phyloP scores from a whole-genome alignment of 2,113 vertebrate species.

The Macquaria australasica region DNA sequence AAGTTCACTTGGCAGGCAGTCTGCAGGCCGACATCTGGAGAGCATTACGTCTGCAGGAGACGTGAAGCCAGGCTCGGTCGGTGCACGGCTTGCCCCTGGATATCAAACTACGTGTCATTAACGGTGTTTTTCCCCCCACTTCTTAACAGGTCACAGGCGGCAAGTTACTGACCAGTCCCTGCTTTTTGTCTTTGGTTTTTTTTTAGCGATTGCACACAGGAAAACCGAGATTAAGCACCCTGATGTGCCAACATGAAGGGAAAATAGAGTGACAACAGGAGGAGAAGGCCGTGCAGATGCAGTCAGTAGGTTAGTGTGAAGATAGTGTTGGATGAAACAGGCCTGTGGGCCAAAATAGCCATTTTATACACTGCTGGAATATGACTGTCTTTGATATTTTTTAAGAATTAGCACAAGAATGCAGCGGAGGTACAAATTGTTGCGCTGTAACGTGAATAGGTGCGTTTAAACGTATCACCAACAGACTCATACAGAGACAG shows the following conservation, averaged over 20 bases:
- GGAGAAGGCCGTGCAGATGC: conserved; percentile 47
- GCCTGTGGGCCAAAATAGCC: background rate
- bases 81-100: conserved; percentile 63
- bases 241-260: conserved; percentile 8
- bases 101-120: conserved; percentile 82
- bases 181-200: background rate
- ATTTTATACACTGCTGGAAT: background rate
- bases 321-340: background rate
- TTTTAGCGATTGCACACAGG: background rate
- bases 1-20: conserved; percentile 85
- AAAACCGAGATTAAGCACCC: conserved; percentile 39
- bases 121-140: conserved; percentile 15
- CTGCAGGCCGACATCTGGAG: conserved; percentile 83
- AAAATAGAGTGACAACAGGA: conserved; percentile 32
- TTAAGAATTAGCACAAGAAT: conserved; percentile 13
- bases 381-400: background rate
- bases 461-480: conserved; percentile 47
- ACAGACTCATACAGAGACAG: background rate
- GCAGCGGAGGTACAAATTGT: conserved; percentile 39
- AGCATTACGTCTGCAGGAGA: conserved; percentile 83
- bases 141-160: conserved; percentile 42
- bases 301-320: conserved; percentile 5
- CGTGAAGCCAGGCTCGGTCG: conserved; percentile 77
- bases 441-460: conserved; percentile 57
- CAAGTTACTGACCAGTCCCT: conserved; percentile 17